These are phyloP conservation scores for Noctua janthe DNA, from an alignment of 2,888 invertebrate genomes.

Conservation along the genomic window DNA sequence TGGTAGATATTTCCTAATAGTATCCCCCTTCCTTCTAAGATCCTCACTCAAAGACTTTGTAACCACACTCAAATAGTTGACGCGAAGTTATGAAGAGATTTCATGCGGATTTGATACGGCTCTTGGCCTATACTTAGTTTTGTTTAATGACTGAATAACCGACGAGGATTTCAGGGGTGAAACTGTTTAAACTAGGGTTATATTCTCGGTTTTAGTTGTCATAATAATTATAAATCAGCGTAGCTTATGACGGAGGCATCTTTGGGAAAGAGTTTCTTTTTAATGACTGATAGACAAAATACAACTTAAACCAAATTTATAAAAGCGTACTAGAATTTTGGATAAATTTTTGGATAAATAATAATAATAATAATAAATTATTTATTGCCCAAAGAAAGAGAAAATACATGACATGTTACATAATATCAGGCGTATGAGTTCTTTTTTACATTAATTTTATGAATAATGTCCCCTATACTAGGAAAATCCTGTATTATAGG, in stretches of 20 bases:
- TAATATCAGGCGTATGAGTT: no score
- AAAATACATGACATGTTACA: no score
- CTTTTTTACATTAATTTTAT: no score
- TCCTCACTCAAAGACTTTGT: slow-evolving; percentile 63
- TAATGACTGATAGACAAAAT: background rate
- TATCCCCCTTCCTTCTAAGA: background rate
- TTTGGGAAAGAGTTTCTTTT: background rate
- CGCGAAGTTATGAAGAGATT: slow-evolving; percentile 59
- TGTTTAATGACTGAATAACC: slow-evolving; percentile 56
- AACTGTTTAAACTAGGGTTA: slow-evolving; percentile 12
- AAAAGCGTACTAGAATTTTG: no score
- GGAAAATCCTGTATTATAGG: no score
- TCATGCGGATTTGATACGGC: slow-evolving; percentile 61
- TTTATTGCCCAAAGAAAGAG: no score
- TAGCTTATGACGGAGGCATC: background rate
- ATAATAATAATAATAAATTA: no score
- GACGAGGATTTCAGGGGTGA: slow-evolving; percentile 17
- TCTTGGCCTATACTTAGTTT: slow-evolving; percentile 45
- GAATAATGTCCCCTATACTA: no score
- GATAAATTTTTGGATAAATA: no score
- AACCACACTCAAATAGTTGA: slow-evolving; percentile 53
- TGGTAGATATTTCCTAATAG: background rate
- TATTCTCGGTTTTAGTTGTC: slow-evolving; percentile 3
- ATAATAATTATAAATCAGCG: background rate
- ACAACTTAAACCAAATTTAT: no score